Percentiles rank a stretch among this genome's conserved stretches.
phyloP scores from a whole-genome alignment of 2,113 vertebrate species.

The Bungarus multicinctus region DNA sequence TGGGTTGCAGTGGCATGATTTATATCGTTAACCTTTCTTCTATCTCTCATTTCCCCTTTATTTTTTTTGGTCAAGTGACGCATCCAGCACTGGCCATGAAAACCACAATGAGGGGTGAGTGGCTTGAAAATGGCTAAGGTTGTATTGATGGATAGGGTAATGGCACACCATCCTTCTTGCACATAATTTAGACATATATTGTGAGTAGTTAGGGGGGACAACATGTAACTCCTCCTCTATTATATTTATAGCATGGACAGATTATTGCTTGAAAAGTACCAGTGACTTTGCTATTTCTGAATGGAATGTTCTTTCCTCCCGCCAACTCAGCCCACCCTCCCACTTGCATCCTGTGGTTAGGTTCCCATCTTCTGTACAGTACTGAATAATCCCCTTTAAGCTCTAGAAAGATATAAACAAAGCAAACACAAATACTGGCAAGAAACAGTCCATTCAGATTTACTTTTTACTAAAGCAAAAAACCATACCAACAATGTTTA shows the following conservation, averaged over 20 bases:
- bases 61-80: neutral
- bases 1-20: neutral
- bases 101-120: neutral
- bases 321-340: neutral
- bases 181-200: neutral
- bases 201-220: neutral
- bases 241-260: slow-evolving; percentile 7
- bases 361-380: neutral
- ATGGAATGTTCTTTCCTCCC: slow-evolving; percentile 20
- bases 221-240: neutral
- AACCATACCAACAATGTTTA: neutral
- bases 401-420: neutral
- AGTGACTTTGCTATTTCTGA: slow-evolving; percentile 12
- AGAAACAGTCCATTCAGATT: neutral
- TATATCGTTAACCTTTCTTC: neutral
- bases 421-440: neutral
- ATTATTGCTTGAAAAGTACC: neutral
- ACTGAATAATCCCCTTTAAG: slow-evolving; percentile 10
- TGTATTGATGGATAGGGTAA: neutral
- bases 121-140: neutral
- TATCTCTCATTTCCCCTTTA: neutral
- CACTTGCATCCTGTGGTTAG: neutral
- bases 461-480: neutral
- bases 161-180: neutral
- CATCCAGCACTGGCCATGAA: neutral